These are phyloP conservation scores for Mus musculus DNA, from an alignment of 2,113 vertebrate genomes.

Conservation along the genomic window DNA sequence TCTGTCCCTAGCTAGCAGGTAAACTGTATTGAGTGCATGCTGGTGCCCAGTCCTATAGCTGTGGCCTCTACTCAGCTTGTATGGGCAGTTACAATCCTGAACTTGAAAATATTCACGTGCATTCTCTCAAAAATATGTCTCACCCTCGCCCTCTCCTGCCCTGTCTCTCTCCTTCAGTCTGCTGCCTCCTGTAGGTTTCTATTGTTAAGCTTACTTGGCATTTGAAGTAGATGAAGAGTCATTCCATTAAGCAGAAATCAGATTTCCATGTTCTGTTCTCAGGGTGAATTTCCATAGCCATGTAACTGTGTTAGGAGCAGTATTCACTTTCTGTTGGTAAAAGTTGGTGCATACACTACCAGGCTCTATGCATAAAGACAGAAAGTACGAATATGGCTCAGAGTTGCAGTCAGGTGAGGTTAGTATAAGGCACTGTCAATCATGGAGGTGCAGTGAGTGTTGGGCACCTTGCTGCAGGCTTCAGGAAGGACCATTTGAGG, in stretches of 20 bases:
- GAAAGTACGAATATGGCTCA: not conserved
- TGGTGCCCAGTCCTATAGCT: not conserved
- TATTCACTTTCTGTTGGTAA: not conserved
- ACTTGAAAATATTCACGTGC: not conserved
- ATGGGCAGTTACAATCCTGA: not conserved
- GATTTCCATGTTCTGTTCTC: not conserved
- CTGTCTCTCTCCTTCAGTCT: not conserved
- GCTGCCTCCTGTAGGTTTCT: not conserved
- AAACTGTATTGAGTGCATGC: not conserved
- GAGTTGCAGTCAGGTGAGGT: not conserved
- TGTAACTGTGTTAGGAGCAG: not conserved
- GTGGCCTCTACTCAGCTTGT: not conserved
- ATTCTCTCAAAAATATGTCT: not conserved
- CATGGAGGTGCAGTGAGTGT: fast-evolving
- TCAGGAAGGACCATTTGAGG: not conserved
- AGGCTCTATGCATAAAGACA: not conserved
- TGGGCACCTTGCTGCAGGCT: not conserved
- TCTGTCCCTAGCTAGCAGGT: not conserved
- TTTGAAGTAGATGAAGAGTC: slow-evolving; percentile 25
- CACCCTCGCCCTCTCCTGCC: no score
- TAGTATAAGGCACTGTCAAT: not conserved
- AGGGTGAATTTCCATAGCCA: not conserved
- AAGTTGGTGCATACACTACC: not conserved
- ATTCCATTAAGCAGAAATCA: not conserved
- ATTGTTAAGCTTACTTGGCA: not conserved